phyloP scores from a whole-genome alignment of 2,888 invertebrate genomes.

The Petrophora chlorosata region DNA sequence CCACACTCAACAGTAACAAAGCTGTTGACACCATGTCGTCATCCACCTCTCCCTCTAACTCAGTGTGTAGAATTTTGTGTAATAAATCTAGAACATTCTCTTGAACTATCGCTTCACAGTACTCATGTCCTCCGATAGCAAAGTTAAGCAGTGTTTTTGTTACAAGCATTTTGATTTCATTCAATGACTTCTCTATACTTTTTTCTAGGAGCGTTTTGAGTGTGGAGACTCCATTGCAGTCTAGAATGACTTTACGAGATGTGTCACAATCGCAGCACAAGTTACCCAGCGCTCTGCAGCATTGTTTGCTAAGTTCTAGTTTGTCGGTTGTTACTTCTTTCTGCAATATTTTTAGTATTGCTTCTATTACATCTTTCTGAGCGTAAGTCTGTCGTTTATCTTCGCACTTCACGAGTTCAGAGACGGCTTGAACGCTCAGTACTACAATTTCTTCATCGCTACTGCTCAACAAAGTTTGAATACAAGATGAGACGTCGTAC shows the following conservation, averaged over 20 bases:
- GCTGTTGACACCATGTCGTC: constrained; percentile 83
- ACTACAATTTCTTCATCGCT: constrained; percentile 79
- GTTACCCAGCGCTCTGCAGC: constrained; percentile 93
- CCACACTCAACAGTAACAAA: constrained; percentile 84
- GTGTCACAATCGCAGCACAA: constrained; percentile 94
- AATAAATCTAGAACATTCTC: constrained; percentile 80
- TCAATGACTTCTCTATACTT: constrained; percentile 57
- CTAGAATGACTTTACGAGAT: constrained; percentile 81
- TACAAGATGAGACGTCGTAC: constrained; percentile 70
- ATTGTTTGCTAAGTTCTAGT: constrained; percentile 86
- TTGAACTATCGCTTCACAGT: constrained; percentile 85
- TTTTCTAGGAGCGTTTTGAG: constrained; percentile 68
- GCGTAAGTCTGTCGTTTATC: constrained; percentile 89
- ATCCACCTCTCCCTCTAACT: constrained; percentile 78
- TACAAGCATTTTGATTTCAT: constrained; percentile 84
- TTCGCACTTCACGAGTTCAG: constrained; percentile 92
- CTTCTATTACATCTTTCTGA: constrained; percentile 82
- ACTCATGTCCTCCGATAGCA: constrained; percentile 88
- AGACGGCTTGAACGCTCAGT: constrained; percentile 87
- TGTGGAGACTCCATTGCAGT: constrained; percentile 75
- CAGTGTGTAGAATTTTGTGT: constrained; percentile 75
- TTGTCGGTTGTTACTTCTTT: constrained; percentile 61
- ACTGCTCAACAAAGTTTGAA: constrained; percentile 68
- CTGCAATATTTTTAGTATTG: constrained; percentile 81
- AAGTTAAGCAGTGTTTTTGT: constrained; percentile 92